Percentiles rank a stretch among this genome's conserved stretches.
Conservation (phyloP, 1,140 invertebrate species). For the Xylocopa sonorina region DNA sequence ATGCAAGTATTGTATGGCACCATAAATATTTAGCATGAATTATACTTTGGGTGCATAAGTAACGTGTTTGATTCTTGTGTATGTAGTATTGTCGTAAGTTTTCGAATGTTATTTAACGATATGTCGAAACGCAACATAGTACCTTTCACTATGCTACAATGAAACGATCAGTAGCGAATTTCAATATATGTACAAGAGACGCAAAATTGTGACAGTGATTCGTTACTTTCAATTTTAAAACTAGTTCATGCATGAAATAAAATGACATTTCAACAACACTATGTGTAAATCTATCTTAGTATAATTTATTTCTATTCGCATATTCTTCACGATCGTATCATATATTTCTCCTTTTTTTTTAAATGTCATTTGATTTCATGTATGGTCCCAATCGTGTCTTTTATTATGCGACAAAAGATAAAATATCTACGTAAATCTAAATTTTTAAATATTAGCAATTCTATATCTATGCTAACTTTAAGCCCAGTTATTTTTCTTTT, state of each 20-base stretch:
- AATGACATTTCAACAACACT: constrained; percentile 3
- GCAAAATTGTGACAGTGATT: not conserved
- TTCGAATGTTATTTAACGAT: not conserved
- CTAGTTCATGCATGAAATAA: not conserved
- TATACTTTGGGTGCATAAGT: not conserved
- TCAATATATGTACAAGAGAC: constrained; percentile 1
- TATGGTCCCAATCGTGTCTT: not conserved
- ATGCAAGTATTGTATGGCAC: not conserved
- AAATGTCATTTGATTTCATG: not conserved
- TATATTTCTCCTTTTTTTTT: not conserved
- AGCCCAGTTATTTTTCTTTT: not conserved
- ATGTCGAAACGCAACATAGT: not conserved
- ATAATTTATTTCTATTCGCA: not conserved
- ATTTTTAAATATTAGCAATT: too few relatives aligned
- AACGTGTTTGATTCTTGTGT: not conserved
- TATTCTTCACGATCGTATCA: not conserved
- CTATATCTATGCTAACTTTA: not conserved
- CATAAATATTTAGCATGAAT: not conserved
- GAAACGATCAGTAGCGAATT: constrained; percentile 3
- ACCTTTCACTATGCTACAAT: constrained; percentile 19
- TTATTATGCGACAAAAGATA: not conserved
- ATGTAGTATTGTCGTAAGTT: constrained; percentile 32
- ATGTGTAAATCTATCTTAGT: too few relatives aligned
- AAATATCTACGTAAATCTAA: not conserved
- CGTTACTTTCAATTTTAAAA: constrained; percentile 6